phyloP scores from a whole-genome alignment of 2,888 invertebrate species.

The Halictus quadricinctus region DNA sequence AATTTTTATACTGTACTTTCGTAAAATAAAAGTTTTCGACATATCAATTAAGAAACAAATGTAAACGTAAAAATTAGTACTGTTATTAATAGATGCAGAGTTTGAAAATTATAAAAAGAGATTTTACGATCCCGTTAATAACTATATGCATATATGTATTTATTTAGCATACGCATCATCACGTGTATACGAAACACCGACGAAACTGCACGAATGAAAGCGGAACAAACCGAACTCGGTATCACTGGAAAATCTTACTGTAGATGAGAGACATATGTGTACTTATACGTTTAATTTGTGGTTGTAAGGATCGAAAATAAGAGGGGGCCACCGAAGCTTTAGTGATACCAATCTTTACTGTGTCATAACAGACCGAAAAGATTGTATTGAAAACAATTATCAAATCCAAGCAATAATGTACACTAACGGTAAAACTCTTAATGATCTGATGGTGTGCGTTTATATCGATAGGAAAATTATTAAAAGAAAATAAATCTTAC shows the following conservation, averaged over 20 bases:
- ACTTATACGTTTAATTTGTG: slow-evolving; percentile 13
- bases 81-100: neutral
- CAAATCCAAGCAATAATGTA: slow-evolving; percentile 67
- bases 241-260: slow-evolving; percentile 24
- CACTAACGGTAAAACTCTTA: slow-evolving; percentile 72
- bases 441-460: slow-evolving; percentile 26
- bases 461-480: slow-evolving; percentile 8
- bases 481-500: slow-evolving; percentile 15
- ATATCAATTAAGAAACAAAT: neutral
- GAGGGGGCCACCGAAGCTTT: slow-evolving; percentile 35
- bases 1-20: neutral
- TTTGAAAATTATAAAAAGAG: slow-evolving; percentile 4
- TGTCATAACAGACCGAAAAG: slow-evolving; percentile 46
- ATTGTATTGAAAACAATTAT: slow-evolving; percentile 33
- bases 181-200: slow-evolving; percentile 52
- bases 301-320: slow-evolving; percentile 43
- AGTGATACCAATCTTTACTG: slow-evolving; percentile 44
- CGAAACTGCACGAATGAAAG: slow-evolving; percentile 58
- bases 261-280: slow-evolving; percentile 21
- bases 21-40: neutral
- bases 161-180: slow-evolving; percentile 44
- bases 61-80: neutral
- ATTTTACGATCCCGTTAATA: neutral
- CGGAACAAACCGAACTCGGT: slow-evolving; percentile 55
- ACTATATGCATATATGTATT: slow-evolving; percentile 15